Evolutionary conservation across 2,888 invertebrate species (phyloP).

Genomic region (Iselma pallidipennis): DNA sequence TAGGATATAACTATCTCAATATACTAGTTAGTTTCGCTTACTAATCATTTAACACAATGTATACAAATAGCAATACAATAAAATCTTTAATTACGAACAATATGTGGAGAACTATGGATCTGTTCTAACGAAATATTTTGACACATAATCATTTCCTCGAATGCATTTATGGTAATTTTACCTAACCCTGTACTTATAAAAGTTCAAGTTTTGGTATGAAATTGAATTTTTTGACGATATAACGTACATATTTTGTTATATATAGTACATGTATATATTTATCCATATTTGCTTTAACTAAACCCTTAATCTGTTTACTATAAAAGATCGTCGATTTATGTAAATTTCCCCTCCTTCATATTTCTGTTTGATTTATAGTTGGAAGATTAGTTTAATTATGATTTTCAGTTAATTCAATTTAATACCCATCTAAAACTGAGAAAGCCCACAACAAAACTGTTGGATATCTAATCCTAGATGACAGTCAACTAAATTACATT

Average conservation of each 20-base stretch:
- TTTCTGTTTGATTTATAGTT: background rate
- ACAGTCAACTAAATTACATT: slow-evolving; percentile 26
- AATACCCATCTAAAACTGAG: background rate
- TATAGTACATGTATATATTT: too few relatives aligned
- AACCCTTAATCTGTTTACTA: background rate
- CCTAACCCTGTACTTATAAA: too few relatives aligned
- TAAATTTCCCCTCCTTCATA: background rate
- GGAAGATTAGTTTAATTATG: background rate
- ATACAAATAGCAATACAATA: too few relatives aligned
- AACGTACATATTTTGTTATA: too few relatives aligned
- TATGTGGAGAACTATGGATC: too few relatives aligned
- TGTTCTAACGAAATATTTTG: too few relatives aligned
- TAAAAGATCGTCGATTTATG: background rate
- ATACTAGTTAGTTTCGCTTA: background rate
- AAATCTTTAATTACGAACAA: too few relatives aligned
- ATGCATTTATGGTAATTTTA: too few relatives aligned
- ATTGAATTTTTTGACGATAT: too few relatives aligned
- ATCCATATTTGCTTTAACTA: background rate
- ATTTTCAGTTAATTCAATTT: slow-evolving; percentile 3
- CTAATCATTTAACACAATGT: background rate
- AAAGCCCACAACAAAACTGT: slow-evolving; percentile 14
- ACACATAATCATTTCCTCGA: too few relatives aligned
- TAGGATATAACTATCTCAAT: background rate
- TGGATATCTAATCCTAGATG: slow-evolving; percentile 19
- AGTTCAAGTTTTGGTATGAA: too few relatives aligned